These are phyloP conservation scores for Rattus norvegicus DNA, from an alignment of 2,113 vertebrate species.

Conservation along the genomic window GRCr8 NC_086026.1:52614501-52615000, in stretches of 20 bases:
- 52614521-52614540: too few species aligned
- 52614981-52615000: background rate
- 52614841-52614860: background rate
- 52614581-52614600: background rate
- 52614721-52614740: background rate
- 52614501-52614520: background rate
- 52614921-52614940: background rate
- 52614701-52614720: background rate
- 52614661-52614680: background rate
- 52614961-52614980: too few species aligned
- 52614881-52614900: background rate
- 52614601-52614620: background rate
- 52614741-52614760: background rate
- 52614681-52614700: background rate
- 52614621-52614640: background rate
- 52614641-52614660: rapidly evolving
- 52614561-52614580: background rate
- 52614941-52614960: background rate
- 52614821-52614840: background rate
- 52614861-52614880: background rate
- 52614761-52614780: background rate
- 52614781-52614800: background rate
- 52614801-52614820: background rate
- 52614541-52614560: background rate
- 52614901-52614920: background rate